phyloP scores from a whole-genome alignment of 2,888 invertebrate genomes.

The Orthonevra nobilis region DNA sequence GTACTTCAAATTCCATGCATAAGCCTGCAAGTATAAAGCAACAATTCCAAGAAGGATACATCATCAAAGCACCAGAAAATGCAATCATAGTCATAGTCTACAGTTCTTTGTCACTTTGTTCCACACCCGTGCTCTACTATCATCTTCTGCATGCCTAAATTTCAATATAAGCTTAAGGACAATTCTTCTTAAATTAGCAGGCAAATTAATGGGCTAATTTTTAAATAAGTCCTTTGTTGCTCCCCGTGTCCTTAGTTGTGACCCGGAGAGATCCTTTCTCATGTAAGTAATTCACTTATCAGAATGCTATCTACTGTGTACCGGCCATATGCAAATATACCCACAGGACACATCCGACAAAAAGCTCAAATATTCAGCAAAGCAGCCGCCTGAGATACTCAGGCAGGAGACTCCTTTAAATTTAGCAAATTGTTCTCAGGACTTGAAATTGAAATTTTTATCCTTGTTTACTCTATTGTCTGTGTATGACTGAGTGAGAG shows the following conservation, averaged over 20 bases:
- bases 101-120: no score
- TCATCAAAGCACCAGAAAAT: no score
- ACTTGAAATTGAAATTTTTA: slow-evolving; percentile 30
- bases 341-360: slow-evolving; percentile 4
- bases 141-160: no score
- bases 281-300: slow-evolving; percentile 52
- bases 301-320: slow-evolving; percentile 20
- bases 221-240: slow-evolving; percentile 55
- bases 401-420: slow-evolving; percentile 3
- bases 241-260: slow-evolving; percentile 19
- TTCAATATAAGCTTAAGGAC: slow-evolving; percentile 3
- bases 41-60: no score
- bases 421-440: slow-evolving; percentile 27
- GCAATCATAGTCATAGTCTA: no score
- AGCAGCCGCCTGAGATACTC: slow-evolving; percentile 6
- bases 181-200: slow-evolving; percentile 11
- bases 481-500: neutral
- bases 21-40: no score
- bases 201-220: slow-evolving; percentile 43
- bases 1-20: no score
- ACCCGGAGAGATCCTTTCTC: slow-evolving; percentile 23
- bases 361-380: slow-evolving; percentile 54
- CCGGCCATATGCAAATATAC: slow-evolving; percentile 40
- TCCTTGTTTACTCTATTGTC: slow-evolving; percentile 22
- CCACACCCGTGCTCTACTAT: no score